Percentiles rank a stretch among this genome's conserved stretches.
Evolutionary conservation across 2,888 invertebrate genomes (phyloP).

Genomic region (Nemotelus nigrinus): DNA sequence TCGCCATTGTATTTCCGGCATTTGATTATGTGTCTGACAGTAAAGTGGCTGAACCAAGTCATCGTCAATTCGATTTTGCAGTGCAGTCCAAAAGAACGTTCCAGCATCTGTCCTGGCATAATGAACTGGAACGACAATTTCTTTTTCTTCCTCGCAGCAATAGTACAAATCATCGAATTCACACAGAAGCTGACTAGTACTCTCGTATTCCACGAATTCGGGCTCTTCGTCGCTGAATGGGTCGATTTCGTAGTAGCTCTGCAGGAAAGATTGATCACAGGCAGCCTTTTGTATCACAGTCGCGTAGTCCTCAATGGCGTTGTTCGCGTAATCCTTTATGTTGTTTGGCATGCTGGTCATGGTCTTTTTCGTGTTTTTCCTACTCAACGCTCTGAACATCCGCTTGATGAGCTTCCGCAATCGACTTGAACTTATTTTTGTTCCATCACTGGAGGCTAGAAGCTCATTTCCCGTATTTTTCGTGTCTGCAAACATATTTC

Average conservation of each 20-base stretch:
- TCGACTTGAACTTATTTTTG: conserved; percentile 24
- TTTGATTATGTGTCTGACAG: conserved; percentile 52
- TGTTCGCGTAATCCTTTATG: conserved; percentile 35
- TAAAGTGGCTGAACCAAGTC: conserved; percentile 57
- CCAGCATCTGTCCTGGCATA: conserved; percentile 80
- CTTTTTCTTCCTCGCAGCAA: conserved; percentile 26
- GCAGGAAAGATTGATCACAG: conserved; percentile 52
- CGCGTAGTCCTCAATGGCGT: conserved; percentile 53
- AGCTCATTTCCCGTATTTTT: conserved; percentile 24
- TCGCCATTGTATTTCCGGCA: conserved; percentile 49
- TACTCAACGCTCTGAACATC: conserved; percentile 22
- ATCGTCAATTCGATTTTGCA: conserved; percentile 55
- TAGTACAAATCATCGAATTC: conserved; percentile 36
- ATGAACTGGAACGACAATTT: conserved; percentile 69
- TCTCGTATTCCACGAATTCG: conserved; percentile 3
- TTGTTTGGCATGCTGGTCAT: conserved; percentile 35
- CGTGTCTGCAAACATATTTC: conserved; percentile 33
- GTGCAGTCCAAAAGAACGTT: conserved; percentile 81
- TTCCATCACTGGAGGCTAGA: background rate
- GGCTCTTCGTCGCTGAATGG: conserved; percentile 51
- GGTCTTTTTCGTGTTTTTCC: conserved; percentile 21
- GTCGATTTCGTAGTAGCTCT: conserved; percentile 53
- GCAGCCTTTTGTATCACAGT: conserved; percentile 53
- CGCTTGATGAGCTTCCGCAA: conserved; percentile 21
- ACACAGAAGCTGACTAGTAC: background rate